Percentiles rank a stretch among this genome's conserved stretches.
Evolutionary conservation across 2,888 invertebrate species (phyloP).

Genomic region (Drosophila cognata): DNA sequence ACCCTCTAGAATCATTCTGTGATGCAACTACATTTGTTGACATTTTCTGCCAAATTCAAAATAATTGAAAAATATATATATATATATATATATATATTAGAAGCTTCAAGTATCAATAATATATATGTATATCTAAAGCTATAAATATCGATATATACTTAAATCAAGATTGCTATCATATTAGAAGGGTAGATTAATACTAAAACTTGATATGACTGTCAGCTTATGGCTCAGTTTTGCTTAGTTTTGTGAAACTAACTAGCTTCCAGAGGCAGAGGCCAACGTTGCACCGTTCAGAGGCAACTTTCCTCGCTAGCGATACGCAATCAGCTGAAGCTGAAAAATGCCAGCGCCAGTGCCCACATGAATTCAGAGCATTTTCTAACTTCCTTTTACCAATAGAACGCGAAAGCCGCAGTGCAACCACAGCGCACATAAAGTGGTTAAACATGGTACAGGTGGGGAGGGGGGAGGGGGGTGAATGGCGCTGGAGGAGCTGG

Average conservation of each 20-base stretch:
- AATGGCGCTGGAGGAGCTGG: constrained; percentile 16
- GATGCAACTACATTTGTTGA: background rate
- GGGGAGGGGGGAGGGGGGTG: background rate
- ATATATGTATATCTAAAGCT: background rate
- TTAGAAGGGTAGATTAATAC: background rate
- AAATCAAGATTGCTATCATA: background rate
- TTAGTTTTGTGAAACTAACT: constrained; percentile 22
- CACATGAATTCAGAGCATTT: constrained; percentile 78
- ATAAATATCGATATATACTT: no score
- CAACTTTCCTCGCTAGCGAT: constrained; percentile 41
- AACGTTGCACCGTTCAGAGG: constrained; percentile 15
- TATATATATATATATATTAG: background rate
- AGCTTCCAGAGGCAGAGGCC: constrained; percentile 18
- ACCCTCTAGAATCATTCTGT: no score
- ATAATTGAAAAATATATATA: background rate
- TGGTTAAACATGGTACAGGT: constrained; percentile 32
- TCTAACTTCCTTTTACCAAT: constrained; percentile 77
- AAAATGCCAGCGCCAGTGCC: constrained; percentile 59
- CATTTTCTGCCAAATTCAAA: background rate
- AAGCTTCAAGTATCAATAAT: background rate
- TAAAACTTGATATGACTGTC: background rate
- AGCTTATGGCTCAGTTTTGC: constrained; percentile 3
- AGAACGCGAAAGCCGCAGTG: constrained; percentile 53
- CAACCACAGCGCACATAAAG: constrained; percentile 28
- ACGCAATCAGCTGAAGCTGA: constrained; percentile 55